Evolutionary conservation across 2,113 vertebrate genomes (phyloP), one percentile per base, ranked within the genome.

Genomic region (Zosterops lateralis): DNA sequence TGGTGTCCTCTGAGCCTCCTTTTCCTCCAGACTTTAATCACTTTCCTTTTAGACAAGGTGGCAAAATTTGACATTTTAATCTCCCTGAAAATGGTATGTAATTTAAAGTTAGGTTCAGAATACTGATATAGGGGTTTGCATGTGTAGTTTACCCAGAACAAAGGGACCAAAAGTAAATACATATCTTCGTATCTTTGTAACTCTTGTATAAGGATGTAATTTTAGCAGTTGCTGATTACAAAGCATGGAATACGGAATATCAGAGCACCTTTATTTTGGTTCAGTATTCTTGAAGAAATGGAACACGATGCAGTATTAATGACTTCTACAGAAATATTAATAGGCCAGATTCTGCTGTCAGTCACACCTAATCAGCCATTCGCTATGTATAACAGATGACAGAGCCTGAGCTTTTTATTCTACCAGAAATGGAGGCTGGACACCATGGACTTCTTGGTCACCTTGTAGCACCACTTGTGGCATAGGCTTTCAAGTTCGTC

Each of bases 401-500:
- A 97, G 94, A 95, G 95, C 90, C 93, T 95, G 89, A 94, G 89
- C 96, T 95, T 94, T 91, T 93, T 96, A 57, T 84, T 93, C 79
- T 94, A 83, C 82, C 64, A 99, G 99, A 97, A 99, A 99, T 56
- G 99, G 99, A 68, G 99, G 99, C 34, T 99, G 99, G 99, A 99
- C 99, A 12, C 99, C 99, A 3, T 99, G 99, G 99, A 99, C 99
- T 19, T 97, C 98, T 42, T 99, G 99, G 99, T 99, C 99, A 28
- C 98, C 98, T 66, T 99, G 99, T 98, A 99, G 99, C 97, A 99
- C 99, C 78, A 99, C 98, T 87, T 99, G 99, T 50, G 99, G 99
- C 66, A 99, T 99, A 53, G 99, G 99, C 95, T 99, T 99, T 97
- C 99, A 99, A 97, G 99, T 99, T 74, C 99, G 99, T 5, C 99